Evolutionary conservation across 1,140 invertebrate species (phyloP).

Genomic region (Brachionus plicatilis): DNA sequence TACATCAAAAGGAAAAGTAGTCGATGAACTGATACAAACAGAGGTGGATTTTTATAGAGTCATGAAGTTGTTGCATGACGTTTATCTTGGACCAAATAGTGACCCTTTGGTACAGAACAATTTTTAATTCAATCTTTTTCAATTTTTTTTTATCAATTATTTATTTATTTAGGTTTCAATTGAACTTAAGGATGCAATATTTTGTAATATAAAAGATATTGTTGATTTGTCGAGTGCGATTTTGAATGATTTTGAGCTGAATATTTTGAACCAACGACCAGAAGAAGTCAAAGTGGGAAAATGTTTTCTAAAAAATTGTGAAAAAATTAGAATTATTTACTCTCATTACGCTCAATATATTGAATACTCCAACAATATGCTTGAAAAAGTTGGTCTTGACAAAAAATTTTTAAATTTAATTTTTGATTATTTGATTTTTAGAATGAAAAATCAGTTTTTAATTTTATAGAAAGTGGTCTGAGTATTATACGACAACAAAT

Average conservation of each 20-base stretch:
- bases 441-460: neutral
- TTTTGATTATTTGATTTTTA: neutral
- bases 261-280: slow-evolving; percentile 17
- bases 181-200: slow-evolving; percentile 16
- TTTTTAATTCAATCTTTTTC: neutral
- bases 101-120: neutral
- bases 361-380: neutral
- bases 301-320: slow-evolving; percentile 29
- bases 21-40: slow-evolving; percentile 35
- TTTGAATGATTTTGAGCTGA: slow-evolving; percentile 30
- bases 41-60: slow-evolving; percentile 37
- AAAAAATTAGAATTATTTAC: neutral
- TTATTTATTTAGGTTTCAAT: neutral
- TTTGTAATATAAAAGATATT: slow-evolving; percentile 36
- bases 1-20: neutral
- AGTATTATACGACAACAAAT: slow-evolving; percentile 11
- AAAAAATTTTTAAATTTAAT: neutral
- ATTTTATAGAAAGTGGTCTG: neutral
- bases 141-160: neutral
- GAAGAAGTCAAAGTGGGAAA: slow-evolving; percentile 1
- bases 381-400: neutral
- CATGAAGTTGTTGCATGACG: slow-evolving; percentile 12
- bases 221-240: neutral
- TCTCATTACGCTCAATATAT: slow-evolving; percentile 36
- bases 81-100: neutral